Evolutionary conservation across 2,797 vertebrate genomes (phyloP).

Genomic region (Anguilla megastoma): DNA sequence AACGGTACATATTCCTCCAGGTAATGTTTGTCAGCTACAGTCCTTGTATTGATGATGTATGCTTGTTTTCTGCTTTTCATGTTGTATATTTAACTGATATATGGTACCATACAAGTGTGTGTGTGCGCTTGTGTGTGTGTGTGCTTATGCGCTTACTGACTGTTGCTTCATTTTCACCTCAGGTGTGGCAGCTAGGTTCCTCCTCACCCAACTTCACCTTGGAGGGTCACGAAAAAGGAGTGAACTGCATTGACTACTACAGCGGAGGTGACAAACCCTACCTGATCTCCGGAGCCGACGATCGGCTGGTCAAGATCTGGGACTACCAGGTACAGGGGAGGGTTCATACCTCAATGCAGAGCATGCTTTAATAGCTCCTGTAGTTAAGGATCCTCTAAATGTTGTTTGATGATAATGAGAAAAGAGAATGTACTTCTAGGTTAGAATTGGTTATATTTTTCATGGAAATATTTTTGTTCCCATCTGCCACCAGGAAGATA

Average conservation of each 20-base stretch:
- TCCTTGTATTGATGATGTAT: neutral
- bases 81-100: neutral
- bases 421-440: neutral
- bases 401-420: neutral
- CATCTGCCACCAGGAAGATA: neutral
- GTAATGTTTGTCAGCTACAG: neutral
- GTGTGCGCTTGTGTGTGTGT: no score
- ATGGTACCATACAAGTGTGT: neutral
- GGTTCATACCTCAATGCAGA: neutral
- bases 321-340: constrained; percentile 87
- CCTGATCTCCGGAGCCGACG: constrained; percentile 95
- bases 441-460: constrained; percentile 1
- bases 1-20: neutral
- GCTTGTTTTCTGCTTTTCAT: neutral
- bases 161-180: constrained; percentile 24
- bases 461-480: neutral
- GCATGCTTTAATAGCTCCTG: neutral
- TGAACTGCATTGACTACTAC: constrained; percentile 99
- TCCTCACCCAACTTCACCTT: constrained; percentile 97
- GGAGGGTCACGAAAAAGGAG: constrained; percentile 96
- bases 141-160: neutral
- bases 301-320: constrained; percentile 98
- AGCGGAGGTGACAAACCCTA: constrained; percentile 98
- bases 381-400: neutral
- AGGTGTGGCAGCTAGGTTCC: constrained; percentile 98